phyloP scores from a whole-genome alignment of 2,888 invertebrate species.

The Eupelmus urozonus region DNA sequence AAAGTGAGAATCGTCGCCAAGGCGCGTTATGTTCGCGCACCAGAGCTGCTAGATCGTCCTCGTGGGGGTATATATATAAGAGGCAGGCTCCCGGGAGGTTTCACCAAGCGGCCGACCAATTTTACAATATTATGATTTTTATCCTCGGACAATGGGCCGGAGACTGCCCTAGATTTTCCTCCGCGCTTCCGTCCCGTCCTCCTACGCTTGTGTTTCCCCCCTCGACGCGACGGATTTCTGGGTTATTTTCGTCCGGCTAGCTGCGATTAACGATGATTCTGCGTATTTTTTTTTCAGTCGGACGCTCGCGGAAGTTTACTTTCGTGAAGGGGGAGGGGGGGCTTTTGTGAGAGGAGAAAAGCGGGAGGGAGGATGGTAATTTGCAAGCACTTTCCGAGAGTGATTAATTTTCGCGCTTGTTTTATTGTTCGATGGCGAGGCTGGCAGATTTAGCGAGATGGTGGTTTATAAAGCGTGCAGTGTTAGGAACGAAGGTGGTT shows the following conservation, averaged over 20 bases:
- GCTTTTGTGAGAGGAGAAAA: too few relatives aligned
- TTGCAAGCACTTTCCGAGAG: too few relatives aligned
- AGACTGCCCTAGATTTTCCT: slow-evolving; percentile 29
- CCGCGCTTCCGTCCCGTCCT: background rate
- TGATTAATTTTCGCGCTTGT: too few relatives aligned
- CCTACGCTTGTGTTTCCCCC: background rate
- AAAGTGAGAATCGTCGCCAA: background rate
- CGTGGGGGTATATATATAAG: background rate
- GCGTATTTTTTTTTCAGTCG: background rate
- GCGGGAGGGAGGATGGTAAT: too few relatives aligned
- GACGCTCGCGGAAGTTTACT: background rate
- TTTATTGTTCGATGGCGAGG: too few relatives aligned
- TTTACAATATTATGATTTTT: slow-evolving; percentile 47
- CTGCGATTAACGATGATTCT: slow-evolving; percentile 13
- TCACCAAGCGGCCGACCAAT: slow-evolving; percentile 8
- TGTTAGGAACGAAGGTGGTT: too few relatives aligned
- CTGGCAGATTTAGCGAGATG: too few relatives aligned
- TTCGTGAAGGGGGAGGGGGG: too few relatives aligned
- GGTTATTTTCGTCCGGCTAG: background rate
- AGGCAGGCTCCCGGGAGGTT: background rate
- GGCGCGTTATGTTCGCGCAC: background rate
- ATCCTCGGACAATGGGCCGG: slow-evolving; percentile 30
- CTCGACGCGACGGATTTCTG: background rate
- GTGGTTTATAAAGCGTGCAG: too few relatives aligned
- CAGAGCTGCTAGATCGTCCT: background rate